Percentiles rank a stretch among this genome's conserved stretches.
Conservation (phyloP, 23 tunicate species). For the Styela clava region DNA sequence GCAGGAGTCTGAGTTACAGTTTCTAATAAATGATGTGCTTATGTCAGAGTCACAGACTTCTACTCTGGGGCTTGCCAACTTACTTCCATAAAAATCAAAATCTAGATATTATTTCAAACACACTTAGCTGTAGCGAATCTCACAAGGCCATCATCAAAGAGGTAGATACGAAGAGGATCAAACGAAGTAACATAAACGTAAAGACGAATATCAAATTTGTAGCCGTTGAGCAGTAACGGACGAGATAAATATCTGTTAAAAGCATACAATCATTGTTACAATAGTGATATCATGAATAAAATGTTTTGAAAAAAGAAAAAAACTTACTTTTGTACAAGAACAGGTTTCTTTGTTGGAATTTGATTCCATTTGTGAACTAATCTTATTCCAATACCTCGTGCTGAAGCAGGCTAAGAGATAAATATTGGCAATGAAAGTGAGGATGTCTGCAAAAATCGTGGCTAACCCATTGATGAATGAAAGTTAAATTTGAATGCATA, state of each 20-base stretch:
- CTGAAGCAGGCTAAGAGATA: slow-evolving; percentile 85
- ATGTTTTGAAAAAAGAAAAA: no score
- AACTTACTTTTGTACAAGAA: slow-evolving; percentile 93
- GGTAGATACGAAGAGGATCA: slow-evolving; percentile 85
- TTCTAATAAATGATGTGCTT: no score
- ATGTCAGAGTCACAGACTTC: no score
- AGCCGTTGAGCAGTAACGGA: slow-evolving; percentile 90
- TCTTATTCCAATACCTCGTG: slow-evolving; percentile 93
- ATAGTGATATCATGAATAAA: no score
- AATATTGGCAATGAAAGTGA: no score
- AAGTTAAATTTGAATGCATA: background rate
- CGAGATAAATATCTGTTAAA: slow-evolving; percentile 66
- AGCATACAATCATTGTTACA: background rate
- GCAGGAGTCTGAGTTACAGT: no score
- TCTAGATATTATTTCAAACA: no score
- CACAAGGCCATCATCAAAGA: slow-evolving; percentile 95
- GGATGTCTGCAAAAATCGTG: background rate
- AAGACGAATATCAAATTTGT: slow-evolving; percentile 84
- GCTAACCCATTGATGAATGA: no score
- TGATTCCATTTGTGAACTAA: slow-evolving; percentile 88
- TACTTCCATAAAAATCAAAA: no score
- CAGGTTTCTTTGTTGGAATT: slow-evolving; percentile 74
- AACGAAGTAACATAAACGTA: slow-evolving; percentile 95
- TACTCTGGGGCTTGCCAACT: no score
- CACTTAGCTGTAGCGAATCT: slow-evolving; percentile 97